phyloP scores from a whole-genome alignment of 2,113 vertebrate species.

The Triplophysa siluroides region DNA sequence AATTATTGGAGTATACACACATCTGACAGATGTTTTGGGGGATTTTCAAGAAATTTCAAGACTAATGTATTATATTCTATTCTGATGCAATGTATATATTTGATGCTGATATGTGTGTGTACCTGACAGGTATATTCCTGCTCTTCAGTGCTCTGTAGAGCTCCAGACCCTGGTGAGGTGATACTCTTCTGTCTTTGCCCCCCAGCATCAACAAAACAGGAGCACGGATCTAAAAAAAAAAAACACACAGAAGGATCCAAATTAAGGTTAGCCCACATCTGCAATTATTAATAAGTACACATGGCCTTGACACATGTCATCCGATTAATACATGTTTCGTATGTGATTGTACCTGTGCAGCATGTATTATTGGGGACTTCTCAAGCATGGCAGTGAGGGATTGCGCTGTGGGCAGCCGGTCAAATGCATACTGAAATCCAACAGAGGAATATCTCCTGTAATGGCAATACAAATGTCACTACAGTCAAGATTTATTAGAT shows the following conservation, averaged over 20 bases:
- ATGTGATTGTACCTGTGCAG: slow-evolving; percentile 64
- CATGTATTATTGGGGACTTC: slow-evolving; percentile 76
- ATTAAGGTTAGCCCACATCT: neutral
- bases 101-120: slow-evolving; percentile 15
- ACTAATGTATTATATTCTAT: too few relatives aligned
- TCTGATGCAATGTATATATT: neutral
- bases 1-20: too few relatives aligned
- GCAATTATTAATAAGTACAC: neutral
- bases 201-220: slow-evolving; percentile 80
- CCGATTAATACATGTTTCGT: neutral
- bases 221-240: slow-evolving; percentile 67
- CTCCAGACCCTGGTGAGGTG: slow-evolving; percentile 81
- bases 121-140: slow-evolving; percentile 73
- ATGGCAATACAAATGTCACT: neutral
- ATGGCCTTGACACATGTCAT: neutral
- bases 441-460: slow-evolving; percentile 78
- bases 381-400: slow-evolving; percentile 77
- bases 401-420: slow-evolving; percentile 71
- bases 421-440: slow-evolving; percentile 76
- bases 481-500: neutral
- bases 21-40: too few relatives aligned
- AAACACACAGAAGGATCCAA: neutral
- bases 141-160: slow-evolving; percentile 80
- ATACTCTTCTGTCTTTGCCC: slow-evolving; percentile 76
- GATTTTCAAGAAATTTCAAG: too few relatives aligned